Conservation (phyloP, 2,113 vertebrate genomes). For the Passer montanus region DNA sequence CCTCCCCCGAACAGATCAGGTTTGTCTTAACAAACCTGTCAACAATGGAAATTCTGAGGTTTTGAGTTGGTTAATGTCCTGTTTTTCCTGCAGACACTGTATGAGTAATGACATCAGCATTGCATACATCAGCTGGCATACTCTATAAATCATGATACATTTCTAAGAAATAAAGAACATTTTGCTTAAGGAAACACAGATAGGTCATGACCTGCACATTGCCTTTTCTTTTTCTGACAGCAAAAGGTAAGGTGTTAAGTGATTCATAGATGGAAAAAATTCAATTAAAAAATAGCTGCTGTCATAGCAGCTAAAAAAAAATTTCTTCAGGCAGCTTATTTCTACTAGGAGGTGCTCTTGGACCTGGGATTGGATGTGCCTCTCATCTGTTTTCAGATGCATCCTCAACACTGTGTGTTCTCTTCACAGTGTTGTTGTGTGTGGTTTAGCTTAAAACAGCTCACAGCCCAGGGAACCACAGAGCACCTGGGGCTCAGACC, state of each 20-base stretch:
- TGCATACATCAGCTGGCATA: not conserved
- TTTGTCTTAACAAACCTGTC: not conserved
- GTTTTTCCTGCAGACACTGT: not conserved
- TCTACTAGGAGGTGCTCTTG: not conserved
- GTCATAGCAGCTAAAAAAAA: too few relatives aligned
- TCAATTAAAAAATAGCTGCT: not conserved
- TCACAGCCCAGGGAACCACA: not conserved
- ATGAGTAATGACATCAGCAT: not conserved
- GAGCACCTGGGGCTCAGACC: not conserved
- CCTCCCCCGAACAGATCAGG: too few relatives aligned
- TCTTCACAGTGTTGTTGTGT: rapidly evolving
- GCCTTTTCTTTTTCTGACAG: not conserved
- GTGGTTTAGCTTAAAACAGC: not conserved
- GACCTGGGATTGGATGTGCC: not conserved
- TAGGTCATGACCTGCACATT: not conserved
- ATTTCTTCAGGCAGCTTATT: not conserved
- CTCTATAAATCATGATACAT: not conserved
- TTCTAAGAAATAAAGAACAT: not conserved
- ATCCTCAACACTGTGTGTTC: not conserved
- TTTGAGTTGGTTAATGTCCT: not conserved
- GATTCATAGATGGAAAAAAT: not conserved
- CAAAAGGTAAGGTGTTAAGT: not conserved
- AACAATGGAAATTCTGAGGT: not conserved
- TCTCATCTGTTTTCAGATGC: not conserved
- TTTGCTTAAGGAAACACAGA: not conserved